A percentile compares a stretch with the other conserved stretches of the same genome.
Evolutionary conservation across 2,888 invertebrate genomes (phyloP).

Genomic region (Hydropsyche betteni): DNA sequence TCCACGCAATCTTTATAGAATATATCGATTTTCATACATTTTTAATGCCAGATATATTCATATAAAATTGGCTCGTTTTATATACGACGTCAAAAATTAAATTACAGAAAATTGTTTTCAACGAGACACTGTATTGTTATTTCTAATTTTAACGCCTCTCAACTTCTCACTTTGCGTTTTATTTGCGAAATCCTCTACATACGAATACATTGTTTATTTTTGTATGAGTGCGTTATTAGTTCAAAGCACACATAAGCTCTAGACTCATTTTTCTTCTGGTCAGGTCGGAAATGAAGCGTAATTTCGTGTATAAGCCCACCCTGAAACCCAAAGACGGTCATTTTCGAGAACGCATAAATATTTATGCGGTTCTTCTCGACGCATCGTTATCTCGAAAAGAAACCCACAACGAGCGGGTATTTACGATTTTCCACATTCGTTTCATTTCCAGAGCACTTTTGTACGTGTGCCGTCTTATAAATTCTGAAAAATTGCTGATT

Average conservation of each 20-base stretch:
- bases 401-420: conserved; percentile 11
- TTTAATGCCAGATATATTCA: no score
- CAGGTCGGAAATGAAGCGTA: conserved; percentile 35
- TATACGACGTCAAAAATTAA: no score
- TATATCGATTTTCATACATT: not conserved
- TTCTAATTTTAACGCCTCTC: not conserved
- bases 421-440: conserved; percentile 43
- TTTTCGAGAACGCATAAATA: conserved; percentile 39
- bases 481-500: conserved; percentile 2
- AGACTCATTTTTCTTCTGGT: conserved; percentile 20
- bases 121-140: no score
- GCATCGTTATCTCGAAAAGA: conserved; percentile 33
- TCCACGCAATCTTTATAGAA: conserved; percentile 16
- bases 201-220: not conserved
- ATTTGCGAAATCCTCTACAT: not conserved
- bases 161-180: not conserved
- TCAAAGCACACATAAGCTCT: conserved; percentile 7
- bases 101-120: no score
- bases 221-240: not conserved
- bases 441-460: conserved; percentile 32
- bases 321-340: conserved; percentile 7
- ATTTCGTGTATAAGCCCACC: not conserved
- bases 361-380: conserved; percentile 30
- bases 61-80: no score
- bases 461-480: conserved; percentile 36